Conservation (phyloP, 2,797 vertebrate genomes). For the Phoeniculus purpureus region DNA sequence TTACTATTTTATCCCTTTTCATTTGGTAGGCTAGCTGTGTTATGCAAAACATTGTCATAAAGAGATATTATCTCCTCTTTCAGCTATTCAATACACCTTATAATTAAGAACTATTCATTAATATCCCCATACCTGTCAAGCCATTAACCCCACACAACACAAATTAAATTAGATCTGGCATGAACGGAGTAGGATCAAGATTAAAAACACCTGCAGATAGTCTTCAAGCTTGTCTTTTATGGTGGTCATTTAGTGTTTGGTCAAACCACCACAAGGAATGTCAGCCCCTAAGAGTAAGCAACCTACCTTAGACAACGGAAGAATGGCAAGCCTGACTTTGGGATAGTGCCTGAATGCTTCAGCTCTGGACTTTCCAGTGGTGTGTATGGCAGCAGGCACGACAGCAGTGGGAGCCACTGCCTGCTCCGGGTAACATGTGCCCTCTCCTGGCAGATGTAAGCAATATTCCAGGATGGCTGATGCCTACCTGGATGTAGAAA, state of each 20-base stretch:
- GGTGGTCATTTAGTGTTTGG: neutral
- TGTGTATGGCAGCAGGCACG: neutral
- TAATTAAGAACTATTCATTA: slow-evolving; percentile 69
- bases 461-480: neutral
- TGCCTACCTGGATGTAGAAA: neutral
- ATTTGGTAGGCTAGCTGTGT: slow-evolving; percentile 11
- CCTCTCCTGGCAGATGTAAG: slow-evolving; percentile 10
- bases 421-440: neutral
- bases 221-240: neutral
- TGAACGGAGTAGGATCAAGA: neutral
- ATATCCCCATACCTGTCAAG: slow-evolving; percentile 1
- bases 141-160: neutral
- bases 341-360: neutral
- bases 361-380: neutral
- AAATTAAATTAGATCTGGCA: neutral
- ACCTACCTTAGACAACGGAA: neutral
- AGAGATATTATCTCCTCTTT: slow-evolving; percentile 8
- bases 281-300: neutral
- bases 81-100: neutral
- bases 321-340: fast-evolving
- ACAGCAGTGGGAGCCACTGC: fast-evolving
- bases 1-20: slow-evolving; percentile 26
- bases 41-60: slow-evolving; percentile 9
- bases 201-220: neutral
- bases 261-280: neutral